Evolutionary conservation across 2,888 invertebrate genomes (phyloP), one percentile per base, ranked within the genome.

Genomic region (Drosophila niveifrons): DNA sequence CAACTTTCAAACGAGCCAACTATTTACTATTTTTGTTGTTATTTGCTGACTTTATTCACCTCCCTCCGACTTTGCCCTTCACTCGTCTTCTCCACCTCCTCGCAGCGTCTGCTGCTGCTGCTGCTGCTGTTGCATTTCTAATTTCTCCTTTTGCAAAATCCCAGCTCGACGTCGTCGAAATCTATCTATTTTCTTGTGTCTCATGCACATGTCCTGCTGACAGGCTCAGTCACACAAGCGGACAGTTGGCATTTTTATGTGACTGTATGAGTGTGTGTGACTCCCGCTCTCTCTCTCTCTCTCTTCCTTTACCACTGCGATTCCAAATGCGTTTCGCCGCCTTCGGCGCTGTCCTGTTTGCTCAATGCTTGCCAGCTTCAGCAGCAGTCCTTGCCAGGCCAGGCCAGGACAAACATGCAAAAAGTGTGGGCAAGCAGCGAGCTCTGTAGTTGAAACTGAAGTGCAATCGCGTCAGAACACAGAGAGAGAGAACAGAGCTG

Each of bases 231-330:
- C 85, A 82, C 79, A 83, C 73, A 82, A 84, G 56, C 75, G 82
- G 88, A 82, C 79, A 83, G 88, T 78, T 87, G 82, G 82, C 79
- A 87, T 82, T 87, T 81, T 81, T 72, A 78, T 84, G 82, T 62
- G 75, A 64, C 57, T 77, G 15, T 55, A 28, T 56, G 31, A 18
- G 43, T 51, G 15, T 51, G 15, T 23, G 34, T 34, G 34, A 31
- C 53, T 15, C 10, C 1, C 9, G 15, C 15, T 13, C 31, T 7
- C 48, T 13, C 47, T 47, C 48, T n/a, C 2, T 17, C 44, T 44
- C 10, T 15, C 23, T 46, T 11, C 6, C 17, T 28, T 57, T 62
- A 71, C 72, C 82, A 76, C 87, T 83, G 88, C 85, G 76, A 84
- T 78, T 73, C 66, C 74, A 58, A 87, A 87, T 87, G 82, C 88